These are phyloP conservation scores for Turritopsis rubra DNA, from an alignment of 30 jellyfish, hydroid and myxozoan genomes.

Conservation along the genomic window DNA sequence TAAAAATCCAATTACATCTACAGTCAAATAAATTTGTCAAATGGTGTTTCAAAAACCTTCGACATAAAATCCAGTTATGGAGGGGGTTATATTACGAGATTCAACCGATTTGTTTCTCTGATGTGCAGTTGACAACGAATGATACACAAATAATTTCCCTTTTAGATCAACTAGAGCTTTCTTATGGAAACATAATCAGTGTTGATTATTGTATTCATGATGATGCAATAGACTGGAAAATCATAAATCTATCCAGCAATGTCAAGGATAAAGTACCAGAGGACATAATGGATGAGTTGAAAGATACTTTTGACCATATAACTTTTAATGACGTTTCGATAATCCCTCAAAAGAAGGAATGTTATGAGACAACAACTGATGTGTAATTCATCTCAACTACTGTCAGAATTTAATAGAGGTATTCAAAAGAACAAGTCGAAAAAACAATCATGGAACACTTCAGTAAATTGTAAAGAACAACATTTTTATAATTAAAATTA, in stretches of 20 bases:
- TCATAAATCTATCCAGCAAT: not conserved
- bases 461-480: no score
- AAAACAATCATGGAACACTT: no score
- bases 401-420: no score
- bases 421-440: no score
- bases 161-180: not conserved
- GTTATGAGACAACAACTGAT: not conserved
- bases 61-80: not conserved
- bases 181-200: no score
- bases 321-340: not conserved
- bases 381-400: not conserved
- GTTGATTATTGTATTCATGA: no score
- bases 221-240: not conserved
- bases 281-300: not conserved
- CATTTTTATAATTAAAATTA: no score
- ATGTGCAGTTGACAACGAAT: not conserved
- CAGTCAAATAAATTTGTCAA: not conserved
- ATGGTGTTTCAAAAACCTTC: not conserved
- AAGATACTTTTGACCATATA: not conserved
- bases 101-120: not conserved
- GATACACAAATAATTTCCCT: not conserved
- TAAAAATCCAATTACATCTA: not conserved
- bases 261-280: not conserved
- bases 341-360: not conserved
- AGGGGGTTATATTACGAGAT: not conserved